Evolutionary conservation across 2,113 vertebrate genomes (phyloP).

Genomic region (Scomber japonicus): DNA sequence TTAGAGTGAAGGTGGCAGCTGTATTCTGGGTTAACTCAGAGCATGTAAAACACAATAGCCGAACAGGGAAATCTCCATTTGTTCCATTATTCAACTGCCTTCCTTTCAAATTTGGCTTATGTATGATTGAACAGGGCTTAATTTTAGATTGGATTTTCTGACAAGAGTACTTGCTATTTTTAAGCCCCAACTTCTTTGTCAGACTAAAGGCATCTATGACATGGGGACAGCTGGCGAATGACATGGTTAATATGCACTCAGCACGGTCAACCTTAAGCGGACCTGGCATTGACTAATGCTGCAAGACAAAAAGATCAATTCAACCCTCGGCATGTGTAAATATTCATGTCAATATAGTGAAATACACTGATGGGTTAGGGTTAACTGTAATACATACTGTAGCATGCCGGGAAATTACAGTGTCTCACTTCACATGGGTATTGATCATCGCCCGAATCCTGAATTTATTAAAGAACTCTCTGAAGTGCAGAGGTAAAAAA

Average conservation of each 20-base stretch:
- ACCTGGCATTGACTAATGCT: constrained; percentile 37
- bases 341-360: constrained; percentile 32
- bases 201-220: background rate
- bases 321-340: constrained; percentile 16
- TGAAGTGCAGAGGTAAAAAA: background rate
- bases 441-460: background rate
- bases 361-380: constrained; percentile 10
- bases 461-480: no score
- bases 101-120: constrained; percentile 48
- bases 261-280: constrained; percentile 16
- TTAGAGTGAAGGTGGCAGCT: background rate
- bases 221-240: constrained; percentile 17
- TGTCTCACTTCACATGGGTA: background rate
- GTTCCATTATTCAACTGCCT: constrained; percentile 44
- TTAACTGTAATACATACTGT: background rate
- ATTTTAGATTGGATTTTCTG: constrained; percentile 59
- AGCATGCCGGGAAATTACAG: background rate
- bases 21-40: background rate
- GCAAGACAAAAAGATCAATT: constrained; percentile 39
- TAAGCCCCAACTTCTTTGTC: constrained; percentile 22
- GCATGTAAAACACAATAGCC: constrained; percentile 22
- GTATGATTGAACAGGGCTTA: constrained; percentile 53
- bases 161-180: constrained; percentile 39
- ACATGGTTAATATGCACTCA: constrained; percentile 42
- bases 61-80: background rate